Evolutionary conservation across 2,888 invertebrate species (phyloP).

Genomic region (Drosophila peninsularis): DNA sequence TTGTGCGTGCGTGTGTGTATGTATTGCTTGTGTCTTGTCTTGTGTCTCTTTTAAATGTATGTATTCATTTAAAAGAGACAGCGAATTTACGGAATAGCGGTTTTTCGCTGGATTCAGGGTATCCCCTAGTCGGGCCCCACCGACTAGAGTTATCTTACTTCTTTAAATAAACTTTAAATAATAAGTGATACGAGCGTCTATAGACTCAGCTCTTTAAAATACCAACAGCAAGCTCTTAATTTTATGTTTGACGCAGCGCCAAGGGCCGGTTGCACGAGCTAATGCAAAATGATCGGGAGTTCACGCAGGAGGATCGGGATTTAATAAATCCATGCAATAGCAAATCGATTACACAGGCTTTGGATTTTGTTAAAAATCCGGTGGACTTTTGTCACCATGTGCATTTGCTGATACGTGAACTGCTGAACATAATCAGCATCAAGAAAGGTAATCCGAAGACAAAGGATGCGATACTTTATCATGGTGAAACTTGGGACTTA

Average conservation of each 20-base stretch:
- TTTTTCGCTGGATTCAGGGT: no score
- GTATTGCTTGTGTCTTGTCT: no score
- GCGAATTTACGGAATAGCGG: no score
- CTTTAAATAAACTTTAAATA: no score
- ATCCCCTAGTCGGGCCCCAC: no score
- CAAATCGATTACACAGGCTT: slow-evolving; percentile 95
- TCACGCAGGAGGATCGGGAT: slow-evolving; percentile 92
- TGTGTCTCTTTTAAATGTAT: no score
- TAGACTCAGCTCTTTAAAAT: background rate
- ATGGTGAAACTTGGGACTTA: slow-evolving; percentile 99
- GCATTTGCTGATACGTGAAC: slow-evolving; percentile 92
- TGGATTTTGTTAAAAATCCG: slow-evolving; percentile 98
- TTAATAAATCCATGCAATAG: slow-evolving; percentile 96
- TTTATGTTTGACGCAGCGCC: slow-evolving; percentile 88
- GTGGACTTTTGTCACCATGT: slow-evolving; percentile 96
- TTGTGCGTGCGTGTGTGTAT: no score
- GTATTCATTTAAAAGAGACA: no score
- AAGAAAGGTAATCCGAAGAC: slow-evolving; percentile 96
- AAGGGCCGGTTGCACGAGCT: slow-evolving; percentile 97
- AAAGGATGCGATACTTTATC: slow-evolving; percentile 97
- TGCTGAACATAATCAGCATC: slow-evolving; percentile 92
- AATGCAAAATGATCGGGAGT: slow-evolving; percentile 95
- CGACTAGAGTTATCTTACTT: no score
- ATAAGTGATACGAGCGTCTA: no score
- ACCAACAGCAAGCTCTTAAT: background rate